Evolutionary conservation across 1,140 invertebrate genomes (phyloP).

Genomic region (Wasmannia auropunctata): DNA sequence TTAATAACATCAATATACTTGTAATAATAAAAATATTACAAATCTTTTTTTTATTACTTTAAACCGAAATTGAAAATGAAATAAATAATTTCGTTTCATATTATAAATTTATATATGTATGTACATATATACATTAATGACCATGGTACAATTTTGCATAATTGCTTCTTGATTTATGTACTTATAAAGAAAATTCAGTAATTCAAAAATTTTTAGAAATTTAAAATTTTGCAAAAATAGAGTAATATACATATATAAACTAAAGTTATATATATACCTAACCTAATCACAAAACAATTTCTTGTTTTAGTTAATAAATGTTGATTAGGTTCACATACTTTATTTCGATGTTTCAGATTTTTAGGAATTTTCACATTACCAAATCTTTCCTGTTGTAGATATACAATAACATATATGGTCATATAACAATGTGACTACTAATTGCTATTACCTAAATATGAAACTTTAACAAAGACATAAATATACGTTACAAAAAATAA

Average conservation of each 20-base stretch:
- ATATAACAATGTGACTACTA: neutral
- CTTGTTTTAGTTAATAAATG: too few species aligned
- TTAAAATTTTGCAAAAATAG: too few species aligned
- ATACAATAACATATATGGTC: neutral
- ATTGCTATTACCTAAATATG: conserved; percentile 12
- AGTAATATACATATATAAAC: too few species aligned
- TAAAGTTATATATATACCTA: too few species aligned
- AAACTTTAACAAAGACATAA: neutral
- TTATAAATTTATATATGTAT: conserved; percentile 39
- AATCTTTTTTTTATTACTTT: too few species aligned
- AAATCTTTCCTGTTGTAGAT: neutral
- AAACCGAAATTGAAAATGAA: neutral
- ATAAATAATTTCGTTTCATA: neutral
- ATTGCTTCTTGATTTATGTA: conserved; percentile 18
- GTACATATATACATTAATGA: too few species aligned
- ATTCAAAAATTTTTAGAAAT: too few species aligned
- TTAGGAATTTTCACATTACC: neutral
- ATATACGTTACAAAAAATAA: neutral
- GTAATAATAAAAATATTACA: too few species aligned
- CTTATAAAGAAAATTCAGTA: neutral
- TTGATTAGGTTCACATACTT: too few species aligned
- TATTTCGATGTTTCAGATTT: neutral
- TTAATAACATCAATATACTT: too few species aligned
- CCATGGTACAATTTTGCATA: conserved; percentile 17
- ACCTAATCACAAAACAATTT: too few species aligned